Evolutionary conservation across 2,797 vertebrate species (phyloP).

Genomic region (Rhabdophis nuchalis): DNA sequence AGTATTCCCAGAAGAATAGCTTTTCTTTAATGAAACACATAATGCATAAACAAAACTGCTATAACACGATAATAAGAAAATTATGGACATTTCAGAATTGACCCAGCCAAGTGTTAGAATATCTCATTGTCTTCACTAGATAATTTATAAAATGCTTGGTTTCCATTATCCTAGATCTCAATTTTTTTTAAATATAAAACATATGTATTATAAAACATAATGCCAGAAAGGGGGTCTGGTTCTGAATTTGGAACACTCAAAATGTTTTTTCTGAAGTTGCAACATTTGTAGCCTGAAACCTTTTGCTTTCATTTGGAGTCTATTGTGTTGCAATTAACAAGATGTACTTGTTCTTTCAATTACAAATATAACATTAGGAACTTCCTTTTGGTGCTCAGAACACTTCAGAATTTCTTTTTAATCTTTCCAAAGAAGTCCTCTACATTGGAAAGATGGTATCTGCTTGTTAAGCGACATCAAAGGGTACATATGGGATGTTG

Average conservation of each 20-base stretch:
- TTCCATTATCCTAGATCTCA: not conserved
- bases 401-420: not conserved
- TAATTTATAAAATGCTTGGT: not conserved
- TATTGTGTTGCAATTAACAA: not conserved
- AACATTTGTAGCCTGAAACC: not conserved
- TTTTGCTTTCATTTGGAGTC: not conserved
- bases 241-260: not conserved
- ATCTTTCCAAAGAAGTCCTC: not conserved
- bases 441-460: not conserved
- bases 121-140: not conserved
- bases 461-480: not conserved
- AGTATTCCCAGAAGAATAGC: not conserved
- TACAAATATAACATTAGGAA: not conserved
- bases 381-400: not conserved
- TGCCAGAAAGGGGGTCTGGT: not conserved
- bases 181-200: not conserved
- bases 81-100: not conserved
- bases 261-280: not conserved
- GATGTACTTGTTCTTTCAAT: not conserved
- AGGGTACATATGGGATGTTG: not conserved
- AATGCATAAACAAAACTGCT: not conserved
- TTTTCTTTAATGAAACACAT: not conserved
- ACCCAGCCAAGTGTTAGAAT: not conserved
- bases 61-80: not conserved
- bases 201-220: not conserved